Evolutionary conservation across 1,140 invertebrate species (phyloP).

Genomic region (Meloidogyne hapla): DNA sequence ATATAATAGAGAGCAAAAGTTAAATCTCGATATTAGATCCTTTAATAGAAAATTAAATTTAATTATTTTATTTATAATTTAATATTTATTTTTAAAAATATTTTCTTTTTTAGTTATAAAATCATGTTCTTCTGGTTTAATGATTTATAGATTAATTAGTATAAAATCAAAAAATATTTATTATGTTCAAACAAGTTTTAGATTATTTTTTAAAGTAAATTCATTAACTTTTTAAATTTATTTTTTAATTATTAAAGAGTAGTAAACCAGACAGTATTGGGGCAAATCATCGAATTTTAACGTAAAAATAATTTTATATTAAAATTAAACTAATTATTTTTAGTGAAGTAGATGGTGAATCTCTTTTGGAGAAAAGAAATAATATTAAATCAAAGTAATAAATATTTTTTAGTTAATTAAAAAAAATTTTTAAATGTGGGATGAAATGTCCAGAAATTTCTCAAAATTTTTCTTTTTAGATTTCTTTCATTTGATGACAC

Average conservation of each 20-base stretch:
- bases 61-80: no score
- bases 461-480: conserved; percentile 6
- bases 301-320: conserved; percentile 30
- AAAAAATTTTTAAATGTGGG: no score
- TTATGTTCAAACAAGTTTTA: conserved; percentile 94
- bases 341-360: conserved; percentile 55
- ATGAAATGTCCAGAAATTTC: no score
- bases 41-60: no score
- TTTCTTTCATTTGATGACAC: conserved; percentile 49
- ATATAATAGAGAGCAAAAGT: no score
- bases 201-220: conserved; percentile 83
- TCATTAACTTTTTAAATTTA: not conserved
- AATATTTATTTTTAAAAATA: no score
- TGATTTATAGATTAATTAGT: conserved; percentile 81
- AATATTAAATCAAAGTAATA: conserved; percentile 46
- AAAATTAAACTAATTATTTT: conserved; percentile 5
- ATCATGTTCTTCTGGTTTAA: conserved; percentile 94
- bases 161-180: conserved; percentile 80
- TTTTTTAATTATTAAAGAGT: conserved; percentile 68
- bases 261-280: conserved; percentile 98
- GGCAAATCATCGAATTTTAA: conserved; percentile 76
- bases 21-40: no score
- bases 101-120: conserved; percentile 79
- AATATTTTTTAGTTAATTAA: not conserved
- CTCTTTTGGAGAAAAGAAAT: conserved; percentile 44